Conservation (phyloP, 2,888 invertebrate species). For the Nephrotoma appendiculata region DNA sequence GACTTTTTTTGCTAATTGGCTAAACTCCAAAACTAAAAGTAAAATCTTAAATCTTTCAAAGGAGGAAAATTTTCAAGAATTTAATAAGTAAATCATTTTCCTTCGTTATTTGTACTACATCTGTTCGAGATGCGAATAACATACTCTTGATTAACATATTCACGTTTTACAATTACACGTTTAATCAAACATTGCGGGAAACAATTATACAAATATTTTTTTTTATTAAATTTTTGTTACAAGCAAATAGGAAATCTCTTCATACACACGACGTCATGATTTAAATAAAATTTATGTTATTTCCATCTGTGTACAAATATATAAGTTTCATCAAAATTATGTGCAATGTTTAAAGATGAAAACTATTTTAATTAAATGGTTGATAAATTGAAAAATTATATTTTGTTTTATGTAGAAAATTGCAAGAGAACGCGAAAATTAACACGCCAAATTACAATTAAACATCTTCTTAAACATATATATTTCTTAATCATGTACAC, state of each 20-base stretch:
- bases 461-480: neutral
- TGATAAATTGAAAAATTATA: neutral
- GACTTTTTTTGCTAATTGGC: neutral
- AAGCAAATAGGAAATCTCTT: neutral
- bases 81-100: neutral
- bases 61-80: neutral
- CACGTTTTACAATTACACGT: neutral
- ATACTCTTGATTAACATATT: neutral
- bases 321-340: neutral
- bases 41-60: neutral
- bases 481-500: neutral
- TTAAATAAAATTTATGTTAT: neutral
- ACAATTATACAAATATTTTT: no score
- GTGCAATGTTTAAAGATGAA: neutral
- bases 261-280: neutral
- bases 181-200: neutral
- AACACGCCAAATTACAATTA: neutral
- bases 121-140: neutral
- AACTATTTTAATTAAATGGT: neutral
- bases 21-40: neutral
- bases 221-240: no score
- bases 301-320: neutral
- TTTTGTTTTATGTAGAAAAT: neutral
- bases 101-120: neutral
- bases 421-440: neutral